A percentile compares a stretch with the other conserved stretches of the same genome.
Evolutionary conservation across 2,113 vertebrate genomes (phyloP).

Genomic region (Heterocephalus glaber): DNA sequence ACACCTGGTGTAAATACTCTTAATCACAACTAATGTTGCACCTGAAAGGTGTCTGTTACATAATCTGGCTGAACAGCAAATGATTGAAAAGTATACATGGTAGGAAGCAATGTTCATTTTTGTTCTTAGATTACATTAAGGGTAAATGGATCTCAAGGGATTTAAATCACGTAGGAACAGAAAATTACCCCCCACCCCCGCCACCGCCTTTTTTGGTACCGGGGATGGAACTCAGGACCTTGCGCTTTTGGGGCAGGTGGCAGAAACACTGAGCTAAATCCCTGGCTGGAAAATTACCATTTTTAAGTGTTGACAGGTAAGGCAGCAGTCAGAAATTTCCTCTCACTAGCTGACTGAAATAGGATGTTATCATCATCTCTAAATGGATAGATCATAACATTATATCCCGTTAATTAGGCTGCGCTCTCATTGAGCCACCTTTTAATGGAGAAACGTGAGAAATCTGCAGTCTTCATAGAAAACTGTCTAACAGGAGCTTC

Average conservation of each 20-base stretch:
- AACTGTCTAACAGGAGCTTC: background rate
- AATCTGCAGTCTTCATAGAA: background rate
- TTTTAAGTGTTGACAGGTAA: background rate
- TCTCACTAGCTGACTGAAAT: background rate
- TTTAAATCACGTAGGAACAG: slow-evolving; percentile 6
- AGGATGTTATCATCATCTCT: background rate
- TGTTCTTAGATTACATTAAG: slow-evolving; percentile 44
- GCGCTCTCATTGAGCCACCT: background rate
- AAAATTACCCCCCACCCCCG: slow-evolving; percentile 48
- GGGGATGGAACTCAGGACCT: too few species aligned
- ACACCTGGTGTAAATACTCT: slow-evolving; percentile 15
- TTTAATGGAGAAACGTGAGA: background rate
- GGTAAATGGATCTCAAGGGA: slow-evolving; percentile 20
- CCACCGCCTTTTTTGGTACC: too few species aligned
- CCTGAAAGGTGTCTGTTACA: slow-evolving; percentile 47
- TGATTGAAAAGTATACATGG: background rate
- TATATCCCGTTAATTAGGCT: background rate
- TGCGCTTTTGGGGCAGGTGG: too few species aligned
- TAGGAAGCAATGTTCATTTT: slow-evolving; percentile 43
- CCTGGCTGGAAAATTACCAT: slow-evolving; percentile 36
- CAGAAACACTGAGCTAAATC: too few species aligned
- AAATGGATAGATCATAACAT: slow-evolving; percentile 9
- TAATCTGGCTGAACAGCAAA: slow-evolving; percentile 38
- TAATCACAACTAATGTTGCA: background rate
- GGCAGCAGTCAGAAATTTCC: background rate